Percentiles rank a stretch among this genome's conserved stretches.
These are phyloP conservation scores for Antheraea assamensis DNA, from an alignment of 2,888 invertebrate species.

Conservation along the genomic window DNA sequence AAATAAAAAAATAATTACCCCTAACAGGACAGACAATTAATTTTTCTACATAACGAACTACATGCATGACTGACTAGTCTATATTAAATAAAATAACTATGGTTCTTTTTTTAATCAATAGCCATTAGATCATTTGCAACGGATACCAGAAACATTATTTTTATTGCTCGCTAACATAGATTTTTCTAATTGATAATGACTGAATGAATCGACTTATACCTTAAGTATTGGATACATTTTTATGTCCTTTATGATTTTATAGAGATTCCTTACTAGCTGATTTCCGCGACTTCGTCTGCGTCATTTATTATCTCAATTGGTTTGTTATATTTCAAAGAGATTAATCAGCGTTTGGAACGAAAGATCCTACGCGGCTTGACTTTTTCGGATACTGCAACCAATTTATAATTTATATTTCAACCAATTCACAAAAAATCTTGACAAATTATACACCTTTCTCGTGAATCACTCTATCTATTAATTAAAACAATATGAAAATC, in stretches of 20 bases:
- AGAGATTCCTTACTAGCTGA: too few species aligned
- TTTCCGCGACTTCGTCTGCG: too few species aligned
- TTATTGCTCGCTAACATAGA: conserved; percentile 10
- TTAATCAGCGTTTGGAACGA: too few species aligned
- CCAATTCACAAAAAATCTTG: too few species aligned
- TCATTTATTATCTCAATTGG: too few species aligned
- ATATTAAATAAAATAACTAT: conserved; percentile 16
- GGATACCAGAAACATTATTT: conserved; percentile 8
- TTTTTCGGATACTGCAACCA: too few species aligned
- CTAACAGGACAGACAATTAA: conserved; percentile 7
- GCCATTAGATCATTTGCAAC: conserved; percentile 17
- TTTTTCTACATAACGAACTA: conserved; percentile 21
- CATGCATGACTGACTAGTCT: conserved; percentile 19
- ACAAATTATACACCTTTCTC: too few species aligned
- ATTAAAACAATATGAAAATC: too few species aligned
- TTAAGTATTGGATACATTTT: not conserved
- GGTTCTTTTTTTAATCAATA: conserved; percentile 16
- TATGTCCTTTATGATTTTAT: not conserved
- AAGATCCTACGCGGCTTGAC: too few species aligned
- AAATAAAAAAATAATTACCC: not conserved
- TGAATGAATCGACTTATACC: not conserved
- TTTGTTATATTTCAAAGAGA: too few species aligned
- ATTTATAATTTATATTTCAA: too few species aligned
- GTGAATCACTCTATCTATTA: too few species aligned
- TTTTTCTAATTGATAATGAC: conserved; percentile 15